Conservation (phyloP, 2,113 vertebrate species). For the Pangasianodon hypophthalmus region DNA sequence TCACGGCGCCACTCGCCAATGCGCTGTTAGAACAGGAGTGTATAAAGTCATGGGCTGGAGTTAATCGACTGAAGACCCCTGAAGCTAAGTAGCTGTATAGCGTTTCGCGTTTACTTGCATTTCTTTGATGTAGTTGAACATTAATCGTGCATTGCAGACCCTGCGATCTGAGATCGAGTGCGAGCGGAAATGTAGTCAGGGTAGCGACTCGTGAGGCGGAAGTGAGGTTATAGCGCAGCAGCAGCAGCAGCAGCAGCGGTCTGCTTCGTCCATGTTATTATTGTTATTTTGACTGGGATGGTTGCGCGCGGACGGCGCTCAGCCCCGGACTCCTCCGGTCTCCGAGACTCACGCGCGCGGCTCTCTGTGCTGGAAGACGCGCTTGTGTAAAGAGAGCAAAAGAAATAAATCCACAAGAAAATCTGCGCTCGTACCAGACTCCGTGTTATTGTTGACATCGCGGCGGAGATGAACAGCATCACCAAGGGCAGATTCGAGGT, state of each 20-base stretch:
- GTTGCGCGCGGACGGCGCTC: constrained; percentile 61
- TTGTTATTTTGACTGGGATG: constrained; percentile 82
- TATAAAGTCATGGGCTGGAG: background rate
- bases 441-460: constrained; percentile 64
- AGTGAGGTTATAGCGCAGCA: constrained; percentile 74
- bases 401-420: background rate
- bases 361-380: background rate
- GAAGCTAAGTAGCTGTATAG: background rate
- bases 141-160: background rate
- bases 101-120: background rate
- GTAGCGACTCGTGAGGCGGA: constrained; percentile 70
- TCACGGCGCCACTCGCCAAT: constrained; percentile 62
- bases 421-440: constrained; percentile 50
- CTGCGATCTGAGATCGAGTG: constrained; percentile 36
- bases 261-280: constrained; percentile 81
- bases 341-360: constrained; percentile 59
- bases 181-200: constrained; percentile 65
- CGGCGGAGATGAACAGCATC: constrained; percentile 83
- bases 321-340: constrained; percentile 60
- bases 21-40: background rate
- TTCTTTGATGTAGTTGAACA: background rate
- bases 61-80: background rate
- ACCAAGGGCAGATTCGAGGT: constrained; percentile 82
- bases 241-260: constrained; percentile 46
- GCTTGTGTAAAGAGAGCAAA: constrained; percentile 55